A percentile compares a stretch with the other conserved stretches of the same genome.
Conservation (phyloP, 1,140 invertebrate species). For the Uloborus diversus region DNA sequence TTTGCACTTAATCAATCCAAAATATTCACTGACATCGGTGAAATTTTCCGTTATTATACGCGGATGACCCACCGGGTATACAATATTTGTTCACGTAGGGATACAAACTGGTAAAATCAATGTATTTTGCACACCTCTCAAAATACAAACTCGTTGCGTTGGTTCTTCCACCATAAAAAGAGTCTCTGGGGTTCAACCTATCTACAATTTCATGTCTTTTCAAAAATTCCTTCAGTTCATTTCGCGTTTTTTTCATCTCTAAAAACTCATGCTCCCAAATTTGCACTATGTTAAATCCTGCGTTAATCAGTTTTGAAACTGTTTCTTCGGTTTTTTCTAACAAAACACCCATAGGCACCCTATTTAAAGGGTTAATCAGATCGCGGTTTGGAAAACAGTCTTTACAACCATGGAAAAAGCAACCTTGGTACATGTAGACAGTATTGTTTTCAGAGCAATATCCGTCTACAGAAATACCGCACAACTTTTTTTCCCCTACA, state of each 20-base stretch:
- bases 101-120: constrained; percentile 35
- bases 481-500: not conserved
- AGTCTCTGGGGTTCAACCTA: not conserved
- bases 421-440: not conserved
- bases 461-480: not conserved
- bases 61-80: constrained; percentile 64
- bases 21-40: constrained; percentile 45
- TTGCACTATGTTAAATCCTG: not conserved
- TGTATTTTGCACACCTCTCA: not conserved
- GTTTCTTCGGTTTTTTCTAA: not conserved
- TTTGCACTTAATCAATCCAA: constrained; percentile 60
- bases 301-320: not conserved
- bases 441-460: not conserved
- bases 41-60: constrained; percentile 61
- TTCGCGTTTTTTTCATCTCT: not conserved
- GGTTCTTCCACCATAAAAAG: not conserved
- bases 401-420: not conserved
- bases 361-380: not conserved
- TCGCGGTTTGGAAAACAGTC: not conserved
- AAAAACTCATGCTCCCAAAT: constrained; percentile 1
- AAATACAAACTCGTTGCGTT: not conserved
- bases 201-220: not conserved
- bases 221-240: not conserved
- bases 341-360: not conserved
- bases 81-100: not conserved